Conservation (phyloP, 2,113 vertebrate genomes). For the Elephantulus edwardii region DNA sequence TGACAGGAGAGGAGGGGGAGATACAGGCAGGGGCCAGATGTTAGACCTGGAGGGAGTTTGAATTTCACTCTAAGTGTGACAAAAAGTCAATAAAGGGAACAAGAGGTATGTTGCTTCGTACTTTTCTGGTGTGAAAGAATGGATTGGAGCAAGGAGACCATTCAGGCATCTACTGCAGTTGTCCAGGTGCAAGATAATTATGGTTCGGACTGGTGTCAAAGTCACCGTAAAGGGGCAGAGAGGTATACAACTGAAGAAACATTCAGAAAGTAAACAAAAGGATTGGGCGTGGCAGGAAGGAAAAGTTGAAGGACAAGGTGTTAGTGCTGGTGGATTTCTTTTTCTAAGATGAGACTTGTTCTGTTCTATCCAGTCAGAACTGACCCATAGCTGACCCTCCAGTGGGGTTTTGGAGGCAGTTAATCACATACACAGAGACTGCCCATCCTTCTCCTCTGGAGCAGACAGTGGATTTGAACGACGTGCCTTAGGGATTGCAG, state of each 20-base stretch:
- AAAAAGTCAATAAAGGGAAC: not conserved
- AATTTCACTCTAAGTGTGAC: not conserved
- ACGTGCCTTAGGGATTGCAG: too few relatives aligned
- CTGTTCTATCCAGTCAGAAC: too few relatives aligned
- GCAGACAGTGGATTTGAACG: too few relatives aligned
- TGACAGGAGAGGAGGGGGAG: not conserved
- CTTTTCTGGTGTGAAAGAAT: not conserved
- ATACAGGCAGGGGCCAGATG: not conserved
- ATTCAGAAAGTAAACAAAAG: not conserved
- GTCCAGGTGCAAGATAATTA: accelerated
- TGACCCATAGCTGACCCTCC: too few relatives aligned
- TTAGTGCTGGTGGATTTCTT: too few relatives aligned
- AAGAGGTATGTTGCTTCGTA: not conserved
- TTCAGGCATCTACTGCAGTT: not conserved
- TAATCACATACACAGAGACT: too few relatives aligned
- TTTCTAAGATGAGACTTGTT: too few relatives aligned
- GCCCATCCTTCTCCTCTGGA: too few relatives aligned
- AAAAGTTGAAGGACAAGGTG: accelerated
- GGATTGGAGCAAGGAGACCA: not conserved
- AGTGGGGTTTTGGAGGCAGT: too few relatives aligned
- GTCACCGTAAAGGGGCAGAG: not conserved
- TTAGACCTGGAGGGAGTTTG: not conserved
- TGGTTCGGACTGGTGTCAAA: not conserved
- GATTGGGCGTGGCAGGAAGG: not conserved
- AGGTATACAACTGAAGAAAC: not conserved